A percentile compares a stretch with the other conserved stretches of the same genome.
phyloP scores from a whole-genome alignment of 2,888 invertebrate genomes.

The Sinopyrophorus schimmeli region DNA sequence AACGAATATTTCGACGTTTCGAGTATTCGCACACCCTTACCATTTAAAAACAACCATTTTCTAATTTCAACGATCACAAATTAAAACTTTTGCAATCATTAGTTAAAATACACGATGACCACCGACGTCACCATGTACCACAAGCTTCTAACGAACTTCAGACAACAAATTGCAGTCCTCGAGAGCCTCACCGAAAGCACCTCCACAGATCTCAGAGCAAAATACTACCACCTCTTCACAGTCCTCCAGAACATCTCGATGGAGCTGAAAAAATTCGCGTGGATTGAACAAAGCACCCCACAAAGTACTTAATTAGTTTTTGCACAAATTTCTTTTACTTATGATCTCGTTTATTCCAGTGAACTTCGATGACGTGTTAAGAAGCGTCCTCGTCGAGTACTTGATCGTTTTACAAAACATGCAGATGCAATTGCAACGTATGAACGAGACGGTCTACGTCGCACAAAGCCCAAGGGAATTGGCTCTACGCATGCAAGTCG shows the following conservation, averaged over 20 bases:
- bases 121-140: neutral
- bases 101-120: neutral
- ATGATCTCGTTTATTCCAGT: slow-evolving; percentile 7
- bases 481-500: slow-evolving; percentile 14
- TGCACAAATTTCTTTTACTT: too few species aligned
- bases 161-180: slow-evolving; percentile 3
- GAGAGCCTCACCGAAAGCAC: neutral
- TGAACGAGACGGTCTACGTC: slow-evolving; percentile 17
- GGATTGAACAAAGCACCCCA: slow-evolving; percentile 2
- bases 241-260: slow-evolving; percentile 14
- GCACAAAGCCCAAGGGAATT: slow-evolving; percentile 16
- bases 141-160: neutral
- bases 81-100: too few species aligned
- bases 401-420: slow-evolving; percentile 19
- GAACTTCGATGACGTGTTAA: slow-evolving; percentile 10
- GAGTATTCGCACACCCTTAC: too few species aligned
- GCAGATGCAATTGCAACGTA: slow-evolving; percentile 19
- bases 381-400: slow-evolving; percentile 19
- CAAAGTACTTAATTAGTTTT: too few species aligned
- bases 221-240: slow-evolving; percentile 8
- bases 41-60: too few species aligned
- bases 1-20: too few species aligned
- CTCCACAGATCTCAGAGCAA: too few species aligned
- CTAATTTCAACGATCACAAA: too few species aligned
- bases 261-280: slow-evolving; percentile 16